Conservation (phyloP, 2,888 invertebrate species). For the Chorisops tibialis region DNA sequence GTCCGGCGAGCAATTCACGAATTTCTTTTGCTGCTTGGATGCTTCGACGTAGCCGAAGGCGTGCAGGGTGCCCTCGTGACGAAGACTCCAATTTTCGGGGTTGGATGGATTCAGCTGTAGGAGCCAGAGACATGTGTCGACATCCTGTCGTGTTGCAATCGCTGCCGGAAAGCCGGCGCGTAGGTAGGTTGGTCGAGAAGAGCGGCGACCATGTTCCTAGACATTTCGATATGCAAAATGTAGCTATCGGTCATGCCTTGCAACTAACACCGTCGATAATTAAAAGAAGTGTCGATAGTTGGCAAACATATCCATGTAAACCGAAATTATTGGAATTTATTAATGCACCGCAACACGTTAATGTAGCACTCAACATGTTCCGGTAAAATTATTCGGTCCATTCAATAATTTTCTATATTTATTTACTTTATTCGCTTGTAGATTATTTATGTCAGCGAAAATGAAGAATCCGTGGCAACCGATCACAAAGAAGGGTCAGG, state of each 20-base stretch:
- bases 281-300: slow-evolving; percentile 60
- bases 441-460: slow-evolving; percentile 50
- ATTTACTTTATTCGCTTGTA: slow-evolving; percentile 23
- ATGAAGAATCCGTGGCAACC: slow-evolving; percentile 80
- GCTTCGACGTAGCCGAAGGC: slow-evolving; percentile 85
- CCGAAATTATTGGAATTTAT: slow-evolving; percentile 66
- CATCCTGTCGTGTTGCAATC: slow-evolving; percentile 73
- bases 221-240: slow-evolving; percentile 60
- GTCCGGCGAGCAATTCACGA: slow-evolving; percentile 70
- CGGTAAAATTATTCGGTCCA: slow-evolving; percentile 51
- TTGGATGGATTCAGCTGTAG: slow-evolving; percentile 51
- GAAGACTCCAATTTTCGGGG: slow-evolving; percentile 58
- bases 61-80: slow-evolving; percentile 73
- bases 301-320: slow-evolving; percentile 69
- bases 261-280: slow-evolving; percentile 59
- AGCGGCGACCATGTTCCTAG: slow-evolving; percentile 62
- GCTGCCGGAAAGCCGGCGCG: slow-evolving; percentile 58
- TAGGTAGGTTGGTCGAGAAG: slow-evolving; percentile 60
- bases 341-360: slow-evolving; percentile 64
- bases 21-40: slow-evolving; percentile 78
- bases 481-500: slow-evolving; percentile 82
- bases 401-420: not conserved
- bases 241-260: slow-evolving; percentile 58
- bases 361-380: slow-evolving; percentile 64
- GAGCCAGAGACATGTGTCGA: slow-evolving; percentile 80